A percentile compares a stretch with the other conserved stretches of the same genome.
Conservation (phyloP, 2,888 invertebrate species). For the Eupithecia tripunctaria region DNA sequence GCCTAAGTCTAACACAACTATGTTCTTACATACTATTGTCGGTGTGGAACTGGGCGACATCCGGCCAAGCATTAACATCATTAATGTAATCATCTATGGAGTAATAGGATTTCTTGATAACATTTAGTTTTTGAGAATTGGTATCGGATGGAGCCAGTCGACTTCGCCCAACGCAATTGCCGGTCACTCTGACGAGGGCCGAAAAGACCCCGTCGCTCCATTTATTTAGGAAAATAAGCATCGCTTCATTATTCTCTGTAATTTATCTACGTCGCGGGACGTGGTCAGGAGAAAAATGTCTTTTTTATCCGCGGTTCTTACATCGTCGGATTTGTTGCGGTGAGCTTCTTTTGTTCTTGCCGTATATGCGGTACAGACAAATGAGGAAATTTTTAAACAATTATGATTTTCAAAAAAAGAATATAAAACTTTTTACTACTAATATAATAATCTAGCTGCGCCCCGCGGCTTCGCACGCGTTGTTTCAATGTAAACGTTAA, state of each 20-base stretch:
- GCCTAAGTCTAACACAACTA: too few relatives aligned
- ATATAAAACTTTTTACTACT: too few relatives aligned
- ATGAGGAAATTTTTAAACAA: background rate
- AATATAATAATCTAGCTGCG: too few relatives aligned
- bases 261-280: slow-evolving; percentile 39
- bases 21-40: too few relatives aligned
- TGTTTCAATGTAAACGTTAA: too few relatives aligned
- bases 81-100: too few relatives aligned
- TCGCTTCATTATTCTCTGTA: slow-evolving; percentile 36
- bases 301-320: slow-evolving; percentile 13
- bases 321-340: slow-evolving; percentile 5
- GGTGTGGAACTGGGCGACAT: too few relatives aligned
- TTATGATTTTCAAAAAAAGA: background rate
- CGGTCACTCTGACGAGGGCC: slow-evolving; percentile 6
- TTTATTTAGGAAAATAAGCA: slow-evolving; percentile 41
- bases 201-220: slow-evolving; percentile 24
- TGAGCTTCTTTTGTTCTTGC: background rate
- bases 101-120: too few relatives aligned
- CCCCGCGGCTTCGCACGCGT: too few relatives aligned
- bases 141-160: background rate
- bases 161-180: background rate
- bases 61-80: too few relatives aligned
- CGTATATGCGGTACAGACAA: background rate
- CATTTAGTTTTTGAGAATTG: too few relatives aligned
- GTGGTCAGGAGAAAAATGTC: slow-evolving; percentile 11